phyloP scores from a whole-genome alignment of 2,797 vertebrate species.

The Argentina silus region DNA sequence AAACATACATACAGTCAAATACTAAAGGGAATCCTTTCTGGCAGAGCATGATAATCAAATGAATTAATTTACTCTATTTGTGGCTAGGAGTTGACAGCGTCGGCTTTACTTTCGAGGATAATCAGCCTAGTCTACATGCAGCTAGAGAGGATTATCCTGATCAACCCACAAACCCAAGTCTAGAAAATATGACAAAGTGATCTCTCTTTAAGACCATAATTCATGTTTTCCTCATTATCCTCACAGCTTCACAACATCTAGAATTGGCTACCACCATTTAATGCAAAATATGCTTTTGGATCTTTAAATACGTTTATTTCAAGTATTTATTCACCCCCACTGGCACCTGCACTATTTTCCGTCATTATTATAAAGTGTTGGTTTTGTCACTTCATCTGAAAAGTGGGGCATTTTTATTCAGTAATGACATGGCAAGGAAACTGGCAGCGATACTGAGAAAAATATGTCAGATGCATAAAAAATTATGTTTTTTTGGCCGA shows the following conservation, averaged over 20 bases:
- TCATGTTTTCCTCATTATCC: neutral
- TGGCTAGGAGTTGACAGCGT: neutral
- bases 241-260: neutral
- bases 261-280: no score
- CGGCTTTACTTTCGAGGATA: neutral
- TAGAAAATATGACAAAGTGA: neutral
- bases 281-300: neutral
- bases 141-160: neutral
- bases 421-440: slow-evolving; percentile 28
- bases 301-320: neutral
- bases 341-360: slow-evolving; percentile 22
- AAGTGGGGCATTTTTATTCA: slow-evolving; percentile 2
- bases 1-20: no score
- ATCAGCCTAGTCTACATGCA: neutral
- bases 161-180: neutral
- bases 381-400: slow-evolving; percentile 48
- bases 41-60: neutral
- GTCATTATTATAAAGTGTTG: slow-evolving; percentile 40
- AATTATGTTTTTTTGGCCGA: slow-evolving; percentile 14
- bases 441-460: slow-evolving; percentile 25
- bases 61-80: neutral
- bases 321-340: neutral
- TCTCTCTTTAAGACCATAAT: neutral
- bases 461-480: slow-evolving; percentile 5
- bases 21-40: no score